A percentile compares a stretch with the other conserved stretches of the same genome.
Conservation (phyloP, 2,888 invertebrate species). For the Ectemnius continuus region DNA sequence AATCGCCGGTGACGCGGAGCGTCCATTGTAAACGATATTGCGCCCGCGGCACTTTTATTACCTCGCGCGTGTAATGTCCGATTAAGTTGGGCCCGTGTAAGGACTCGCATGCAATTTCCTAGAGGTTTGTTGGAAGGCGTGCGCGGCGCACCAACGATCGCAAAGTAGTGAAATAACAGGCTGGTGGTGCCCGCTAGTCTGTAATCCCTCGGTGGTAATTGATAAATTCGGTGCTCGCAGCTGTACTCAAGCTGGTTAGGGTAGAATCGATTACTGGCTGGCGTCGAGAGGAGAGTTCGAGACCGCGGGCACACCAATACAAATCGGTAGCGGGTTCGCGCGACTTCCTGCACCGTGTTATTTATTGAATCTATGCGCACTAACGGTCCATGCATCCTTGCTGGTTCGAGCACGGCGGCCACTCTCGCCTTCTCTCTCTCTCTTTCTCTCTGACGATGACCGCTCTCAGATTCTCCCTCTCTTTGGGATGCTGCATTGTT, state of each 20-base stretch:
- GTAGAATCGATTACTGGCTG: no score
- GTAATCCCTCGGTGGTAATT: background rate
- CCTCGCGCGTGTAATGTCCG: slow-evolving; percentile 29
- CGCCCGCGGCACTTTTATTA: slow-evolving; percentile 19
- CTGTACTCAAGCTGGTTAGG: no score
- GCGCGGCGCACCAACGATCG: background rate
- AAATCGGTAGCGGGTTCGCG: slow-evolving; percentile 52
- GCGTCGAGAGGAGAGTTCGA: slow-evolving; percentile 8
- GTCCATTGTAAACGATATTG: slow-evolving; percentile 39
- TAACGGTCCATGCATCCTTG: slow-evolving; percentile 68
- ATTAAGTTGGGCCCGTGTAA: background rate
- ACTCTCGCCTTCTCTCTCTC: slow-evolving; percentile 5
- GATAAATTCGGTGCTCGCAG: slow-evolving; percentile 1
- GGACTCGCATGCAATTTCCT: background rate
- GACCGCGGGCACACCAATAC: slow-evolving; percentile 49
- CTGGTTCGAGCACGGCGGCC: slow-evolving; percentile 44
- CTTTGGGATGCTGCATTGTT: slow-evolving; percentile 53
- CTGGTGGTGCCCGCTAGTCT: background rate
- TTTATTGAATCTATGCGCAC: slow-evolving; percentile 65
- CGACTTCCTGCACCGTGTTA: slow-evolving; percentile 63
- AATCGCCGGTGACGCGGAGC: slow-evolving; percentile 40
- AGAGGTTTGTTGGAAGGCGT: background rate
- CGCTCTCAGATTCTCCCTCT: no score
- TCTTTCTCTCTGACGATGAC: no score
- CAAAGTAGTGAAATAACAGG: background rate